Base-by-base conservation (phyloP, 2,888 invertebrate genomes). In the Zhuqinia jingwanae region DNA sequence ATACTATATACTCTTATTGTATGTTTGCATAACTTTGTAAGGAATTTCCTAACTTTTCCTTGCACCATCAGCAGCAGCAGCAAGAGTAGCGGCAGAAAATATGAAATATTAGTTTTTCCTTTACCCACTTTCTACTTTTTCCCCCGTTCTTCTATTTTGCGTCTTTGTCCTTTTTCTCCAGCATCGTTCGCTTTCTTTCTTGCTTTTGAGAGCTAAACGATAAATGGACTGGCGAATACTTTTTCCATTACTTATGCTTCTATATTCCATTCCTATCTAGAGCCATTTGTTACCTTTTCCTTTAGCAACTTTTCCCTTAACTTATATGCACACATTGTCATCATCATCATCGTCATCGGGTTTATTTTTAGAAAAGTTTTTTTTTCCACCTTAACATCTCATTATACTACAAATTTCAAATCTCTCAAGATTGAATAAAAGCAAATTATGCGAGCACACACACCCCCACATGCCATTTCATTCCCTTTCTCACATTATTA, bases 91-190 rank as follows among this genome's bases (percentile, higher is more conserved):
- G 11, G 60, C 15, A 36, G 56, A 30, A 80, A 80, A 68, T 68
- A 68, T 79, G 65, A 79, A 68, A 79, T 79, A 79, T 79, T 68
- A 68, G 25, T 17, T 63, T 68, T 80, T 50, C 73, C 47, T 50
- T 73, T 73, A 20, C 73, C 50, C 73, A 73, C 50, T 73, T 50
- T 73, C 36, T 68, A 3, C 78, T 78, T 45, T 58, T n/a, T n/a
- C n/a, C n/a, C n/a, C n/a, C 27, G 25, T 63, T n/a, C 6, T 17
- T 63, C 42, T 42, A n/a, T 17, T 60, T 60, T 11, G n/a, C 60
- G 17, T 60, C 60, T 30, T 65, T 56, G 56, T 56, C 56, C 20
- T 20, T 2, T 56, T n/a, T n/a, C n/a, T n/a, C n/a, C n/a, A n/a
- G n/a, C n/a, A n/a, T n/a, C n/a, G n/a, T n/a, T n/a, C n/a, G n/a